Conservation (phyloP, 2,113 vertebrate species). For the Rattus rattus region DNA sequence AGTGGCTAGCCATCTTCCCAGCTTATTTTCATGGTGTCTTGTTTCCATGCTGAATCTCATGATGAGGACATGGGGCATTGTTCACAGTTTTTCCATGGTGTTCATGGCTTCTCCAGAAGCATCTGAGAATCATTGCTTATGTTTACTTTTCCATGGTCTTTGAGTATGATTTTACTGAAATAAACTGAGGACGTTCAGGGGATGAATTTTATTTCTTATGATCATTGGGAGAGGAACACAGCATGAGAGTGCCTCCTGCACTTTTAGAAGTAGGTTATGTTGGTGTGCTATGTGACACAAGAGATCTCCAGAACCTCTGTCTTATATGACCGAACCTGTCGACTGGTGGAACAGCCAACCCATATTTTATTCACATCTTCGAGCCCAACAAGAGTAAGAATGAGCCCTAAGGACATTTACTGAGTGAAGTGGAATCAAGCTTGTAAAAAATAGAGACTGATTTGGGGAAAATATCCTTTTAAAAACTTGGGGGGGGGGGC, state of each 20-base stretch:
- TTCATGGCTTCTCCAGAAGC: neutral
- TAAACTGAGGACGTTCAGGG: neutral
- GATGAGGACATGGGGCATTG: too few relatives aligned
- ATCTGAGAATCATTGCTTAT: neutral
- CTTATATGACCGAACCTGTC: neutral
- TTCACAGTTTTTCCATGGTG: neutral
- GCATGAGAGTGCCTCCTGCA: too few relatives aligned
- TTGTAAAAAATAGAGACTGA: neutral
- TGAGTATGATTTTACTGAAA: neutral
- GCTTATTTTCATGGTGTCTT: neutral
- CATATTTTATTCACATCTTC: neutral
- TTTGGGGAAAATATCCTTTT: neutral
- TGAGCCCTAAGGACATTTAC: neutral
- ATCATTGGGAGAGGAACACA: neutral
- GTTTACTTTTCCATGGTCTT: neutral
- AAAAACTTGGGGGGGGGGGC: neutral
- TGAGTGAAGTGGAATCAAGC: neutral
- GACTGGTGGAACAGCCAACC: neutral
- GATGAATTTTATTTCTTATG: neutral
- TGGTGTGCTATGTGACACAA: neutral
- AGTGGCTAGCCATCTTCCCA: neutral
- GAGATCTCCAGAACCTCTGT: neutral
- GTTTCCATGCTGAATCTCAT: neutral
- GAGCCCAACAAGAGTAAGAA: fast-evolving
- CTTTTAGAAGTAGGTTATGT: neutral